Evolutionary conservation across 2,113 vertebrate genomes (phyloP).

Genomic region (Tragelaphus buxtoni): DNA sequence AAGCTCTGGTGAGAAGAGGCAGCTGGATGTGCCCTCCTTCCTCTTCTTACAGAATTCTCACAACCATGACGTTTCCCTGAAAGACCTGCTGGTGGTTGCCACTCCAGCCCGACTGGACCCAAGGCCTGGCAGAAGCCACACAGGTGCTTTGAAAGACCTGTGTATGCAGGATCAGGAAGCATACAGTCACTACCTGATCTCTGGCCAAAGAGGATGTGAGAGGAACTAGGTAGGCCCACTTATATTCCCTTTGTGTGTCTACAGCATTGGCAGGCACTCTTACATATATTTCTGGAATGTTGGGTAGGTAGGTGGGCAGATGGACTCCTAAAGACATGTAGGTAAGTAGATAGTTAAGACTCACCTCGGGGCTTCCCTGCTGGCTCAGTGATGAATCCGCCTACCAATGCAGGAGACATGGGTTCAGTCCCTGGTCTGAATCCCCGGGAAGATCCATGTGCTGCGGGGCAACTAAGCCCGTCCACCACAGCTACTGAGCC

Average conservation of each 20-base stretch:
- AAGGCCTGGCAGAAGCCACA: conserved; percentile 18
- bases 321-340: neutral
- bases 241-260: neutral
- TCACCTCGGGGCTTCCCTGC: neutral
- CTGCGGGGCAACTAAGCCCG: rapidly evolving
- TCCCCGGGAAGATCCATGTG: neutral
- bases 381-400: neutral
- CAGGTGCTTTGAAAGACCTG: neutral
- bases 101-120: conserved; percentile 58
- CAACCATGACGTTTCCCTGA: neutral
- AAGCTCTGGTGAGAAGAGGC: conserved; percentile 18
- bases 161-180: neutral
- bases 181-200: neutral
- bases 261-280: neutral
- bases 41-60: neutral
- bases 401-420: neutral
- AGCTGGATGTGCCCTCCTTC: neutral
- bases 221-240: conserved; percentile 36
- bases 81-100: conserved; percentile 67
- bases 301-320: neutral
- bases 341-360: neutral
- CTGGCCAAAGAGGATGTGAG: neutral
- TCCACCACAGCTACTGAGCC: neutral
- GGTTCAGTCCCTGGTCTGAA: neutral
- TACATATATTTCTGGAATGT: neutral